A percentile compares a stretch with the other conserved stretches of the same genome.
phyloP scores from a whole-genome alignment of 2,888 invertebrate genomes.

The Cosmopolites sordidus region DNA sequence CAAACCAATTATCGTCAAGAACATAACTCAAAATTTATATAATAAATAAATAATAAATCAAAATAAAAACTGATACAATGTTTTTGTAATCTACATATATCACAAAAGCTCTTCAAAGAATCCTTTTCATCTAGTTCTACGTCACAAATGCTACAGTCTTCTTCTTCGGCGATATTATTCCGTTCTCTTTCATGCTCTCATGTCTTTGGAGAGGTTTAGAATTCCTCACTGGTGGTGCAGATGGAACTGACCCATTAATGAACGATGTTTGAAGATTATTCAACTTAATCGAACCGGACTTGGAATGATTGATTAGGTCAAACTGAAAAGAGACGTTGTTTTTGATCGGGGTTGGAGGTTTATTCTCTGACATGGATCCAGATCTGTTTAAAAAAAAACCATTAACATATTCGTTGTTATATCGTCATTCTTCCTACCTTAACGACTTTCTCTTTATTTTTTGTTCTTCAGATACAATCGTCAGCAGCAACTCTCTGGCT shows the following conservation, averaged over 20 bases:
- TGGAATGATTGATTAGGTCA: conserved; percentile 25
- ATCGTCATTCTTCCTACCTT: no score
- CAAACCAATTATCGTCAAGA: no score
- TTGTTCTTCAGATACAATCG: conserved; percentile 28
- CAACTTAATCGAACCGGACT: conserved; percentile 24
- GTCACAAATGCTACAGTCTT: conserved; percentile 28
- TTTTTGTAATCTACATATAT: no score
- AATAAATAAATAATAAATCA: no score
- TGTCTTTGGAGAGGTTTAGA: conserved; percentile 13
- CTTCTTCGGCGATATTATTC: not conserved
- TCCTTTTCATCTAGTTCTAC: no score
- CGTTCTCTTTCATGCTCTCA: conserved; percentile 13
- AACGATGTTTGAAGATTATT: conserved; percentile 26
- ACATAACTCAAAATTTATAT: no score
- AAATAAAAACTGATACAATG: no score
- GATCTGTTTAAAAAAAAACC: conserved; percentile 6
- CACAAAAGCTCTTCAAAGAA: no score
- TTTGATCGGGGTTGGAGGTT: conserved; percentile 29
- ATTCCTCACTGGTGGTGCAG: conserved; percentile 16
- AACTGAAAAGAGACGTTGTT: conserved; percentile 30
- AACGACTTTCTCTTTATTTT: conserved; percentile 16
- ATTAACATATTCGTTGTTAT: no score
- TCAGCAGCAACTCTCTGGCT: conserved; percentile 18
- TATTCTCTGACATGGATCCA: conserved; percentile 9
- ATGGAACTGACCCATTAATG: conserved; percentile 9